Evolutionary conservation across 2,113 vertebrate species (phyloP).

Genomic region (Athene noctua): DNA sequence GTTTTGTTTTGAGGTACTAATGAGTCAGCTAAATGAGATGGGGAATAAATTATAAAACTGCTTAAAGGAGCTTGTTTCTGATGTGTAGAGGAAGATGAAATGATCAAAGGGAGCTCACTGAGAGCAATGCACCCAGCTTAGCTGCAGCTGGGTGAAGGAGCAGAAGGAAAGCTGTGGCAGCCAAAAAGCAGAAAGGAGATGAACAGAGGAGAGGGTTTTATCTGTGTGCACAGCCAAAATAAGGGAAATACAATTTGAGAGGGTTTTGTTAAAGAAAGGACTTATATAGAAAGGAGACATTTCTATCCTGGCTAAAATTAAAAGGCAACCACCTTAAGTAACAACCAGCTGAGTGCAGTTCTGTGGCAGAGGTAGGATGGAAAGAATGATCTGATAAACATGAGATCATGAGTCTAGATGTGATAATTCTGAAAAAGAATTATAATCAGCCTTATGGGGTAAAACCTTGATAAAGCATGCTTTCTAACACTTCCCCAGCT

Average conservation of each 20-base stretch:
- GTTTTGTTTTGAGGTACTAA: neutral
- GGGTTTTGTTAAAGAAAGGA: neutral
- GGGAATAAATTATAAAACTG: neutral
- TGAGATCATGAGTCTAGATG: neutral
- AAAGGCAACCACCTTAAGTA: neutral
- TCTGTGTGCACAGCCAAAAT: neutral
- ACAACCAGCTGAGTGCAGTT: neutral
- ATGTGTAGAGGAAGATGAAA: neutral
- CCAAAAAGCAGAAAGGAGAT: neutral
- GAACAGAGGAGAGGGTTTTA: neutral
- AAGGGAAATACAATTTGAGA: neutral
- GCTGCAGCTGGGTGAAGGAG: neutral
- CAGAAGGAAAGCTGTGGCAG: neutral
- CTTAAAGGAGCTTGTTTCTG: neutral
- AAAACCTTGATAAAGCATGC: neutral
- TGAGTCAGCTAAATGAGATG: neutral
- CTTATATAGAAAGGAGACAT: neutral
- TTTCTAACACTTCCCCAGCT: neutral
- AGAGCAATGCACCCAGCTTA: neutral
- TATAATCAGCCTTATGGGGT: neutral
- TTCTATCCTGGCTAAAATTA: neutral
- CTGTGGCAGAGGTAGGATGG: neutral
- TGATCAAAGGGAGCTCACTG: neutral
- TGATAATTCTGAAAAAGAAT: neutral
- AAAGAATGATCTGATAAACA: neutral